Conservation (phyloP, 2,797 vertebrate species). For the Rhabdomys pumilio region DNA sequence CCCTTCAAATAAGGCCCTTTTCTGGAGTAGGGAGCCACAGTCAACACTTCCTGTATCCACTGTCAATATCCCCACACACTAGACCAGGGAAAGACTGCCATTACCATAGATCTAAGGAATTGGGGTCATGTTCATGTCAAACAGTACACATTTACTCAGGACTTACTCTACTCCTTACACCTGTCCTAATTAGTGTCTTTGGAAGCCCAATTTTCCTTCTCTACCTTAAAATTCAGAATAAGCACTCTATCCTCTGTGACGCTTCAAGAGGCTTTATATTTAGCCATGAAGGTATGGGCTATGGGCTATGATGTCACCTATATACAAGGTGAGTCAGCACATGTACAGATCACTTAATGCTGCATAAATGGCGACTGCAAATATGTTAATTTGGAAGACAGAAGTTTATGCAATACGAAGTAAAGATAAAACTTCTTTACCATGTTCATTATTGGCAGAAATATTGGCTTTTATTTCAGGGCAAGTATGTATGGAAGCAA, state of each 20-base stretch:
- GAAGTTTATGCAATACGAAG: neutral
- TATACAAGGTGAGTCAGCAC: neutral
- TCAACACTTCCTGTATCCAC: neutral
- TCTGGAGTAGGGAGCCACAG: neutral
- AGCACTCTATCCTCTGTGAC: slow-evolving; percentile 2
- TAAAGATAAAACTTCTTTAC: slow-evolving; percentile 11
- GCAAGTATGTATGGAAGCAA: neutral
- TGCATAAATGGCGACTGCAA: neutral
- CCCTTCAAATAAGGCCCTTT: neutral
- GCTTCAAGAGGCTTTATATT: neutral
- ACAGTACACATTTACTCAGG: neutral
- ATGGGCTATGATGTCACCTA: neutral
- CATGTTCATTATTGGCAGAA: neutral
- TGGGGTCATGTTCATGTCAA: neutral
- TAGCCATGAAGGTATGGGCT: neutral
- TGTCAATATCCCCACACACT: neutral
- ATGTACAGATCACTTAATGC: neutral
- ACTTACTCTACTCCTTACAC: neutral
- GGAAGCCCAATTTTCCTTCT: neutral
- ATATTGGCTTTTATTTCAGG: slow-evolving; percentile 21
- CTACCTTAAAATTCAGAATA: neutral
- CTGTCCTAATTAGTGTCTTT: slow-evolving; percentile 19
- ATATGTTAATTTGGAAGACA: neutral
- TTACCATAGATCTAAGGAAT: neutral
- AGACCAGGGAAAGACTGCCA: neutral